These are phyloP conservation scores for Danaus plexippus DNA, from an alignment of 1,140 invertebrate genomes.

Conservation along the genomic window DNA sequence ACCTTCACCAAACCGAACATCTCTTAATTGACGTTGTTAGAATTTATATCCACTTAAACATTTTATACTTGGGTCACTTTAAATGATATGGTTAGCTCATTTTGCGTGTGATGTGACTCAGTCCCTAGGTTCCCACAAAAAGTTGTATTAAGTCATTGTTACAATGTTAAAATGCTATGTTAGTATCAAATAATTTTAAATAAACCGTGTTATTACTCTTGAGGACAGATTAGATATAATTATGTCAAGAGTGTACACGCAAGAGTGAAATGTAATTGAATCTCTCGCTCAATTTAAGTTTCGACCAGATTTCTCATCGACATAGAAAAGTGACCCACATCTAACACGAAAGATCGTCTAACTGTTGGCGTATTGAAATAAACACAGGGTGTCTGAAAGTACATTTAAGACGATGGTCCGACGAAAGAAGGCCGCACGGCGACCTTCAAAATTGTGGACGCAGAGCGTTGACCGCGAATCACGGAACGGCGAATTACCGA, in stretches of 20 bases:
- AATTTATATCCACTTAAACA: neutral
- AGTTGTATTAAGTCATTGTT: constrained; percentile 56
- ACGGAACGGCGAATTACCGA: constrained; percentile 15
- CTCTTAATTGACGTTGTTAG: neutral
- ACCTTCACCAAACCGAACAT: constrained; percentile 9
- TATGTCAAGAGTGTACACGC: constrained; percentile 33
- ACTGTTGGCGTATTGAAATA: constrained; percentile 58
- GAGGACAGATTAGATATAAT: constrained; percentile 33
- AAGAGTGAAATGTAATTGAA: constrained; percentile 28
- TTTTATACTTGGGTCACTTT: constrained; percentile 34
- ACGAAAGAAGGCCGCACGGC: constrained; percentile 62
- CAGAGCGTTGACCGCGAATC: constrained; percentile 50
- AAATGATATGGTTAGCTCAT: constrained; percentile 47
- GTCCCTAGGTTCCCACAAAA: constrained; percentile 58
- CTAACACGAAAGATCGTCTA: constrained; percentile 59
- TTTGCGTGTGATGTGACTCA: constrained; percentile 49
- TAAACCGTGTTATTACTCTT: constrained; percentile 3
- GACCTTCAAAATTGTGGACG: constrained; percentile 60
- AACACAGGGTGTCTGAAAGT: constrained; percentile 48
- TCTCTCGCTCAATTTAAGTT: constrained; percentile 52
- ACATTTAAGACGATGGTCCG: constrained; percentile 43
- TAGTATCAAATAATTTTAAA: constrained; percentile 40
- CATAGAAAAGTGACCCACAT: constrained; percentile 66
- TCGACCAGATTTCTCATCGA: constrained; percentile 48
- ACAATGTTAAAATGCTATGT: constrained; percentile 44